Conservation (phyloP, 2,888 invertebrate genomes). For the Drosophila mimetica region DNA sequence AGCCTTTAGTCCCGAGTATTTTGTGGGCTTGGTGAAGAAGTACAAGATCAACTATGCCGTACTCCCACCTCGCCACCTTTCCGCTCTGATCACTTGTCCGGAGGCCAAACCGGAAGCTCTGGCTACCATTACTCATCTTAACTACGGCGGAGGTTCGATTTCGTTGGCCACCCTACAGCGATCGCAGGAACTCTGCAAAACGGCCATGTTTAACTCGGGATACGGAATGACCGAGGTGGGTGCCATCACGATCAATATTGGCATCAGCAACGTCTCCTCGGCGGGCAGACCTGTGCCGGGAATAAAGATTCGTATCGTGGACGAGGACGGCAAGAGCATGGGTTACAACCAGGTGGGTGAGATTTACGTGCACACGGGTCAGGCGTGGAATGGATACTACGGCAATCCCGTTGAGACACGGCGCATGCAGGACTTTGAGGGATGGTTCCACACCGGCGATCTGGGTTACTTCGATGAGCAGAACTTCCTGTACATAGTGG, state of each 20-base stretch:
- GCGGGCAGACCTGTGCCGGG: constrained; percentile 69
- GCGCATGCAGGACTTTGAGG: constrained; percentile 69
- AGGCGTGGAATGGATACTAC: constrained; percentile 79
- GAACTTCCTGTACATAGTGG: constrained; percentile 76
- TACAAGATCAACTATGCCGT: constrained; percentile 68
- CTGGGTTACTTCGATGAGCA: constrained; percentile 81
- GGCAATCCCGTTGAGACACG: constrained; percentile 70
- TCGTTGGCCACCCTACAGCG: constrained; percentile 56
- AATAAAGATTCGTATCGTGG: constrained; percentile 67
- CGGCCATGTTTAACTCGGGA: constrained; percentile 57
- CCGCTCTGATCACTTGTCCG: constrained; percentile 55
- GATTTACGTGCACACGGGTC: constrained; percentile 64
- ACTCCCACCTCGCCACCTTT: constrained; percentile 67
- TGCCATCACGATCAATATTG: constrained; percentile 55
- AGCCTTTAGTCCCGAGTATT: constrained; percentile 64
- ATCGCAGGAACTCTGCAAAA: constrained; percentile 57
- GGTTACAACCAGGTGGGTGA: constrained; percentile 75
- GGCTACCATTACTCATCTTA: constrained; percentile 56
- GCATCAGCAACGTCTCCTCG: constrained; percentile 57
- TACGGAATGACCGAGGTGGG: constrained; percentile 79
- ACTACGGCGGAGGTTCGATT: constrained; percentile 69
- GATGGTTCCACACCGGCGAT: constrained; percentile 82
- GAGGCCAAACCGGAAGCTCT: constrained; percentile 59
- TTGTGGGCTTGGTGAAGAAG: constrained; percentile 66
- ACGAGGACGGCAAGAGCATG: constrained; percentile 64